Percentiles rank a stretch among this genome's conserved stretches.
Evolutionary conservation across 2,113 vertebrate genomes (phyloP).

Genomic region (Panthera uncia): DNA sequence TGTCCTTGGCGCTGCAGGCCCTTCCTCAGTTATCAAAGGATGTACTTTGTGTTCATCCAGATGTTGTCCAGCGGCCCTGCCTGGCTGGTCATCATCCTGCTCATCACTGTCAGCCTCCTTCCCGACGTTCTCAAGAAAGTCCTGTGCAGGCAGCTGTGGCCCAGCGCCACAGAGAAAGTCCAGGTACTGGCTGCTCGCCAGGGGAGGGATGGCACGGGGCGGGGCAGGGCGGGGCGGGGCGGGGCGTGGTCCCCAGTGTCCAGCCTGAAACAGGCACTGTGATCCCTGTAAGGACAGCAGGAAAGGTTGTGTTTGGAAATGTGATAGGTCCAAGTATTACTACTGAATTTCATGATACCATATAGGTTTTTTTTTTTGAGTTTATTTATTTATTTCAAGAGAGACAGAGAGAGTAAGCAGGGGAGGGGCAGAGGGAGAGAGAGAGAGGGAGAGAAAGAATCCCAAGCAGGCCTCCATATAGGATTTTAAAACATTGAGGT

Average conservation of each 20-base stretch:
- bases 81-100: slow-evolving; percentile 95
- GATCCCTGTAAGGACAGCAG: rapidly evolving
- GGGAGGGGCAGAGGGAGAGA: no score
- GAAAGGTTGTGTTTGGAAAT: background rate
- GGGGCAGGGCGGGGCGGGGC: no score
- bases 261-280: rapidly evolving
- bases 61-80: slow-evolving; percentile 97
- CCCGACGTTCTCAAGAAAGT: slow-evolving; percentile 97
- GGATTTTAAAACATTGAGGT: background rate
- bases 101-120: slow-evolving; percentile 94
- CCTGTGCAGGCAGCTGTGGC: slow-evolving; percentile 94
- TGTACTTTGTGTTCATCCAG: slow-evolving; percentile 99
- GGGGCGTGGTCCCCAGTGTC: no score
- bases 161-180: slow-evolving; percentile 94
- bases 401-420: no score
- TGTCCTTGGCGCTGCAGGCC: slow-evolving; percentile 86
- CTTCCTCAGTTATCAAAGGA: slow-evolving; percentile 98
- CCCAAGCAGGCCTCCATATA: no score
- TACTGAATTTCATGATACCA: background rate
- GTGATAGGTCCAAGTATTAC: rapidly evolving
- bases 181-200: slow-evolving; percentile 85
- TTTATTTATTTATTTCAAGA: no score
- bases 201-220: rapidly evolving
- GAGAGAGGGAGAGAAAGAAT: no score
- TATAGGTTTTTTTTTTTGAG: background rate